Evolutionary conservation across 2,888 invertebrate species (phyloP), one percentile per base, ranked within the genome.

Genomic region (Eupithecia tripunctaria): DNA sequence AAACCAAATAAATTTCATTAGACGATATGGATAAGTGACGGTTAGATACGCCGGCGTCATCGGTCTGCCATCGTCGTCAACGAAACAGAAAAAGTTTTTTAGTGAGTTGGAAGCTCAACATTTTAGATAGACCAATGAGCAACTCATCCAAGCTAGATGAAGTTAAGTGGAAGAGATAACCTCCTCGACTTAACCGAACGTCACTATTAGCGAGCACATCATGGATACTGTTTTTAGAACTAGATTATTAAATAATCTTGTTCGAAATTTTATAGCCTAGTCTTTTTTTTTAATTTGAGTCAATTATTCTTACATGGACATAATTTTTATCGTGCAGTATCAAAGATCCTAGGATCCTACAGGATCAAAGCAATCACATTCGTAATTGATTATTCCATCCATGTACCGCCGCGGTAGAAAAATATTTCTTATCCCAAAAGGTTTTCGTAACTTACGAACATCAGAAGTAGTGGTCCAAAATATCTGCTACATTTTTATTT

Each of bases 381-480:
- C 36, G 62, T 63, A 63, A 63, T 63, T 63, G 62, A 63, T 36
- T 63, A 63, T 63, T 63, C 62, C 18, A 32, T 32, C 62, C 62
- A 63, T 63, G 62, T 63, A n/a, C 62, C n/a, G 32, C 62, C n/a
- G 32, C 5, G 29, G 62, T 63, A n/a, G 62, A 36, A 36, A 36
- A 63, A 63, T 63, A 63, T 63, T 18, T 36, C 62, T 32, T 10
- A 63, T 63, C 36, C 62, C 62, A 36, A 63, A 63, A 36, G 62
- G 62, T 63, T 63, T 63, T 63, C 32, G 32, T 63, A 63, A 63
- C 62, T 63, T 63, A 63, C 62, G 36, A 63, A 36, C 62, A 63
- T 63, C 62, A 63, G 36, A 32, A 32, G 32, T 32, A 36, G n/a
- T 29, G 62, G 12, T 32, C 32, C 36, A 36, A n/a, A 36, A 32